These are phyloP conservation scores for Drosophila sp. DNA, from an alignment of 1,140 invertebrate species.

Conservation along the genomic window DNA sequence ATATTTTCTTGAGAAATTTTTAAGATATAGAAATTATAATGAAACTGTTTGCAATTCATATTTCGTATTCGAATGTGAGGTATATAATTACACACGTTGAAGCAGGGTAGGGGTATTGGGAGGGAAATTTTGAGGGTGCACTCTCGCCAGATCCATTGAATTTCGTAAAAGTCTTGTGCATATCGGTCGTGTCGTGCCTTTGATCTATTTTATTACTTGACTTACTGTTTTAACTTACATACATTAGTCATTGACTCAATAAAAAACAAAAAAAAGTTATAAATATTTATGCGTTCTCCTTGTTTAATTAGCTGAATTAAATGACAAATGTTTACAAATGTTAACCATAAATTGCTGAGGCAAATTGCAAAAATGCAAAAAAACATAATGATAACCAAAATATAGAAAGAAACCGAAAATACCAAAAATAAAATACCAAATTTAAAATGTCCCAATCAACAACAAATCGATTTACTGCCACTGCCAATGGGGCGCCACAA, in stretches of 20 bases:
- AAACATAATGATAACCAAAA: conserved; percentile 12
- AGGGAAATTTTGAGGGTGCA: too few species aligned
- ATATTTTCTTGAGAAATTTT: too few species aligned
- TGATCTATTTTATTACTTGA: background rate
- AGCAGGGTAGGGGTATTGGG: too few species aligned
- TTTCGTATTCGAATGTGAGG: too few species aligned
- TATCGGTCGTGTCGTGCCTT: background rate
- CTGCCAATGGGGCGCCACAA: conserved; percentile 1
- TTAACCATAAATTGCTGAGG: conserved; percentile 27
- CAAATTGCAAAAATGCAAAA: conserved; percentile 27
- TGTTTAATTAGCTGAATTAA: conserved; percentile 55
- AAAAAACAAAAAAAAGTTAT: conserved; percentile 11
- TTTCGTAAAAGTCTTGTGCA: background rate
- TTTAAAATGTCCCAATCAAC: conserved; percentile 40
- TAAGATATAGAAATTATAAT: too few species aligned
- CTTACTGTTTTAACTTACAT: background rate
- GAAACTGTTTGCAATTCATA: too few species aligned
- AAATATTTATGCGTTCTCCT: conserved; percentile 38
- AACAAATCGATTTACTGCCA: conserved; percentile 19
- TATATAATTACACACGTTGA: too few species aligned
- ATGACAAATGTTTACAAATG: conserved; percentile 20
- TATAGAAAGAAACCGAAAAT: conserved; percentile 21
- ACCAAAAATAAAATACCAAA: conserved; percentile 58
- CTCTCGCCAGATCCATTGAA: too few species aligned
- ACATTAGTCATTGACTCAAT: conserved; percentile 33